phyloP scores from a whole-genome alignment of 2,888 invertebrate species.

The Epirrhoe alternata region DNA sequence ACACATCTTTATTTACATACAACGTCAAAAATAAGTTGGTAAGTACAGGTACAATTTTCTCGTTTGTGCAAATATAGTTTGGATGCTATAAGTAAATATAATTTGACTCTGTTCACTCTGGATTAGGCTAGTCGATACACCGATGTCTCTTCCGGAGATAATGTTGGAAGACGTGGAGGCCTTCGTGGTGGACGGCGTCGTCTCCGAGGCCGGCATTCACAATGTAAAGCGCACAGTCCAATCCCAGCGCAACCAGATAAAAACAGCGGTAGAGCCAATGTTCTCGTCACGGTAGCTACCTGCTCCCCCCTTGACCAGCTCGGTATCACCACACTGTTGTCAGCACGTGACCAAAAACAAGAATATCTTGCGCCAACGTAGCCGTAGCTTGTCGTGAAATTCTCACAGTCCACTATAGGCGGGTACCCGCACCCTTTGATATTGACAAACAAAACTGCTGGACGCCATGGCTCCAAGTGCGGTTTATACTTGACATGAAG shows the following conservation, averaged over 20 bases:
- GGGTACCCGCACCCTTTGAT: constrained; percentile 94
- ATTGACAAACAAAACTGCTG: constrained; percentile 89
- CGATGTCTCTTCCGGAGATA: constrained; percentile 84
- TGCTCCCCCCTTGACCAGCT: constrained; percentile 93
- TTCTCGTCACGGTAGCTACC: constrained; percentile 92
- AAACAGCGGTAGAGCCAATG: constrained; percentile 93
- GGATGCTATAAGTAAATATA: constrained; percentile 15
- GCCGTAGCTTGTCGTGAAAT: constrained; percentile 90
- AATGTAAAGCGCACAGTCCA: constrained; percentile 94
- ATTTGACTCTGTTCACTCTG: constrained; percentile 49
- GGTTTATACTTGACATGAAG: constrained; percentile 87
- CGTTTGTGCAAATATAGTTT: constrained; percentile 38
- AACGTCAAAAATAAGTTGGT: constrained; percentile 45
- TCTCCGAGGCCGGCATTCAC: constrained; percentile 91
- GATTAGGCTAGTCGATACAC: constrained; percentile 75
- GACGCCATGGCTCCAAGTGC: constrained; percentile 78
- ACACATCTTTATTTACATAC: constrained; percentile 57
- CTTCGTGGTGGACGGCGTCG: constrained; percentile 87
- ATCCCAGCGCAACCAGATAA: constrained; percentile 93
- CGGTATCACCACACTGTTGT: constrained; percentile 92
- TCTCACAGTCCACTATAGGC: constrained; percentile 90
- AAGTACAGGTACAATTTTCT: constrained; percentile 33
- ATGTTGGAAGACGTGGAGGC: constrained; percentile 85
- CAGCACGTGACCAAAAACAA: constrained; percentile 90
- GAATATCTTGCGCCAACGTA: constrained; percentile 88